Percentiles rank a stretch among this genome's conserved stretches.
Conservation (phyloP, 2,797 vertebrate genomes). For the Gephyroberyx darwinii region DNA sequence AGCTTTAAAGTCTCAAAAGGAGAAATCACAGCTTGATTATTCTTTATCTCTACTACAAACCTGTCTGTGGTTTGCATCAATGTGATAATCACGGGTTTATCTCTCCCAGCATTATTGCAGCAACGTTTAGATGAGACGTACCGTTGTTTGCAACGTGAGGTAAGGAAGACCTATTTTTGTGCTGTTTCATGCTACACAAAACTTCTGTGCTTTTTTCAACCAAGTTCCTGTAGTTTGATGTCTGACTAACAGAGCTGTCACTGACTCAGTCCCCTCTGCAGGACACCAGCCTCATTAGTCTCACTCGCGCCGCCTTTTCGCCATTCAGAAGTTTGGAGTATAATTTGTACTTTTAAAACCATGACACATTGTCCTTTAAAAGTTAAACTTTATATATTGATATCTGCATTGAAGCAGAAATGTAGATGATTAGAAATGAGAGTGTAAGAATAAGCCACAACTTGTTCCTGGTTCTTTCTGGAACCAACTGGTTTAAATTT, state of each 20-base stretch:
- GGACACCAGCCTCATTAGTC: slow-evolving; percentile 58
- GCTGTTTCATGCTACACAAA: not conserved
- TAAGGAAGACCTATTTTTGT: slow-evolving; percentile 6
- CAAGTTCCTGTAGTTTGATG: slow-evolving; percentile 39
- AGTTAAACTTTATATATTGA: not conserved
- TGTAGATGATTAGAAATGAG: not conserved
- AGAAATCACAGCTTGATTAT: slow-evolving; percentile 13
- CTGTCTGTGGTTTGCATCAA: slow-evolving; percentile 21
- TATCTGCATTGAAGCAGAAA: not conserved
- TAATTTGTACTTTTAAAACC: slow-evolving; percentile 26
- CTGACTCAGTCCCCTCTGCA: slow-evolving; percentile 28
- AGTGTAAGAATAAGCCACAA: not conserved
- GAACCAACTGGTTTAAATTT: not conserved
- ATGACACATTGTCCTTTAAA: not conserved
- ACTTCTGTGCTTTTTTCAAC: slow-evolving; percentile 6
- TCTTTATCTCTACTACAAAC: slow-evolving; percentile 17
- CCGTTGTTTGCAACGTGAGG: slow-evolving; percentile 8
- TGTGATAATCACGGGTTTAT: slow-evolving; percentile 12
- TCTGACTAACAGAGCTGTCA: slow-evolving; percentile 55
- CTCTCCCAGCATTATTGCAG: slow-evolving; percentile 23
- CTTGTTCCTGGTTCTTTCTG: not conserved
- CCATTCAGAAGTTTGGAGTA: slow-evolving; percentile 10
- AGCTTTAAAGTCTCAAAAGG: not conserved
- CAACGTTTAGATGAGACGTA: too few species aligned
- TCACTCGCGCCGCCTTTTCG: slow-evolving; percentile 28